Evolutionary conservation across 1,140 invertebrate genomes (phyloP).

Genomic region (Maconellicoccus hirsutus): DNA sequence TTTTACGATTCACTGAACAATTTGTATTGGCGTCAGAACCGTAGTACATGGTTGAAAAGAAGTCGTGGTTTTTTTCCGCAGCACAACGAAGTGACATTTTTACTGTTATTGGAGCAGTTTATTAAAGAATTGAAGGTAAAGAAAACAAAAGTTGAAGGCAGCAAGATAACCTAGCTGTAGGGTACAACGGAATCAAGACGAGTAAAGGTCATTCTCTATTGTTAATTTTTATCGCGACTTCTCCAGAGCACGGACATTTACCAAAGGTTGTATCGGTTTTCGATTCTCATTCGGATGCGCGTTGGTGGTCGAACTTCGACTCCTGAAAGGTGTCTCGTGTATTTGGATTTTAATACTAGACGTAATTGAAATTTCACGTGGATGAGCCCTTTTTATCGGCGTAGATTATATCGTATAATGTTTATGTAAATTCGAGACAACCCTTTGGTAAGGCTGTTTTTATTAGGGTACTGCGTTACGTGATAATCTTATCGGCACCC

Average conservation of each 20-base stretch:
- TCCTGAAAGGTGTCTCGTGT: not conserved
- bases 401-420: not conserved
- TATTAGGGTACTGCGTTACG: not conserved
- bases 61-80: not conserved
- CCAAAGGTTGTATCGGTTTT: not conserved
- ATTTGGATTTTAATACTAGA: not conserved
- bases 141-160: conserved; percentile 3
- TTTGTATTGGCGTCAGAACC: no score
- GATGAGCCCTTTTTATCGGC: not conserved
- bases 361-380: not conserved
- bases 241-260: not conserved
- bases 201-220: not conserved
- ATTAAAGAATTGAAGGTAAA: conserved; percentile 1
- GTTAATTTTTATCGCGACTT: conserved; percentile 9
- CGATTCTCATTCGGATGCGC: not conserved
- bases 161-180: not conserved
- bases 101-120: conserved; percentile 8
- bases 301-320: not conserved
- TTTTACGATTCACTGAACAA: no score
- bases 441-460: not conserved
- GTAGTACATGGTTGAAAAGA: no score
- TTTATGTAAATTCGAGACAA: not conserved
- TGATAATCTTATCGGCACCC: no score
- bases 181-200: not conserved
- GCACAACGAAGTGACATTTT: conserved; percentile 1